Evolutionary conservation across 2,797 vertebrate genomes (phyloP), one percentile per base, ranked within the genome.

Genomic region (Moxostoma hubbsi): DNA sequence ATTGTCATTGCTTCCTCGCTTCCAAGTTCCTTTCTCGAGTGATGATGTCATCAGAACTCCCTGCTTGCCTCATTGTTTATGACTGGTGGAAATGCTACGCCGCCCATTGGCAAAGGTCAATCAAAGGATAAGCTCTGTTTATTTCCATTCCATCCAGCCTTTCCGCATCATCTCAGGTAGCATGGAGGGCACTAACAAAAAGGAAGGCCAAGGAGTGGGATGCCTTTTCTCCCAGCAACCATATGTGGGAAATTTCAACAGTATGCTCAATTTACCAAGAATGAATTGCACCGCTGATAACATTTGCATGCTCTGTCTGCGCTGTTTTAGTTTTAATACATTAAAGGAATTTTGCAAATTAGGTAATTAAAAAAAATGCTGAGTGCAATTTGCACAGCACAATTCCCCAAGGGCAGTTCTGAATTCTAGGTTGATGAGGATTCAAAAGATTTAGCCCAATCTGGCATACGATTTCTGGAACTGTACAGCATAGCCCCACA

Each of bases 41-140:
- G 16, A 67, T 84, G 80, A 84, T 73, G 80, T 84, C 77, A 83
- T 18, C 51, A 68, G 62, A 67, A 67, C 79, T 83, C 76, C 76
- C 18, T 71, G 65, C 12, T 50, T 68, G 51, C 54, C 18, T 74
- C 61, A 72, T 81, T 78, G 65, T 85, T 83, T 83, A 70, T 58
- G 54, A 54, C 57, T n/a, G 51, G 77, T 55, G 79, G 74, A 73
- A 74, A 77, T 73, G 24, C 51, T 49, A 73, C n/a, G 45, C 50
- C 59, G 54, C 16, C 80, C 61, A 65, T 46, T 55, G 78, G 70
- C 16, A 13, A 50, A 65, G 75, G 75, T 79, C 75, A 81, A 55
- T 59, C 3, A 24, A 47, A 75, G 79, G 72, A 79, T 71, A 65
- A 18, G 64, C 24, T 57, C 1, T 81, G 62, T 81, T 69, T 64